Evolutionary conservation across 1,140 invertebrate species (phyloP), one percentile per base, ranked within the genome.

Genomic region (Drosophila prosaltans): DNA sequence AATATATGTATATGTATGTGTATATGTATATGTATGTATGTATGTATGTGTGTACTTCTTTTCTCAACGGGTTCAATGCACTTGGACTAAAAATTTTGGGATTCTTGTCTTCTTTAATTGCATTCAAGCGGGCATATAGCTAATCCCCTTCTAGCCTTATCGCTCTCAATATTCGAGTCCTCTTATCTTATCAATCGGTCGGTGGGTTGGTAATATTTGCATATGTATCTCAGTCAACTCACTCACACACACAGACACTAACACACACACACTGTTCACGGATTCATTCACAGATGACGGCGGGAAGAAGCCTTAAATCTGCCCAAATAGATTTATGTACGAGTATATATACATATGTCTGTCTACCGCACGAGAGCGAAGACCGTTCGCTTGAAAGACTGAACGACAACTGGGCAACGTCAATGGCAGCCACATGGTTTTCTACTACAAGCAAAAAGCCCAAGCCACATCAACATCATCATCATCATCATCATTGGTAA

Each of bases 221-320:
- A 72, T 84, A 16, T 16, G 16, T 16, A 80, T 78, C 68, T 72
- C 61, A 59, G 7, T 43, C n/a, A 1, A 30, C 45, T 28, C 24
- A 16, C 65, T 36, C 58, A 40, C 58, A 66, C 73, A 72, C 45
- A 61, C 9, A 40, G 4, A 30, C 28, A 30, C 28, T 3, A 2
- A 30, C 28, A 30, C 32, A 36, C 32, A 36, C 57, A 41, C 61
- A 51, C 41, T 40, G 39, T 7, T 32, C 51, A 30, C 55, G 32
- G 55, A 48, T 26, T 51, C 21, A 51, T 51, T 51, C 45, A 51
- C 45, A 51, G 21, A 51, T 26, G 36, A 36, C 32, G 36, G 9
- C 41, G 8, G 28, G 39, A 68, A 65, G 83, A 89, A 83, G 69
- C 83, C 84, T 64, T 89, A 88, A 77, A 80, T 74, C 79, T 73